A percentile compares a stretch with the other conserved stretches of the same genome.
phyloP scores from a whole-genome alignment of 1,140 invertebrate species.

The Zeugodacus cucurbitae region DNA sequence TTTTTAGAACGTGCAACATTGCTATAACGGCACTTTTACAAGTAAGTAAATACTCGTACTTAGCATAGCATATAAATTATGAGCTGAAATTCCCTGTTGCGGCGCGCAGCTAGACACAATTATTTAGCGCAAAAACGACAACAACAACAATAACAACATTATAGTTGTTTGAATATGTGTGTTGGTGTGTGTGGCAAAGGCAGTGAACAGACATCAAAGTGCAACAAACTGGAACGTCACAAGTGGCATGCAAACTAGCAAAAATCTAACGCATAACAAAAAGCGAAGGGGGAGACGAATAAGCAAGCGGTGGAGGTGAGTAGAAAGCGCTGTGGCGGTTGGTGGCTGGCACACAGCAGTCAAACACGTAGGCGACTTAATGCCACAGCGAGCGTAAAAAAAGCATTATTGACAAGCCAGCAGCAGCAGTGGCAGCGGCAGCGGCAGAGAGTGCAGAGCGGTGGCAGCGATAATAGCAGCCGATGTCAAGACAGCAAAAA shows the following conservation, averaged over 20 bases:
- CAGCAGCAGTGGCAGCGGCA: not conserved
- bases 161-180: not conserved
- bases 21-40: not conserved
- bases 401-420: not conserved
- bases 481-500: not conserved
- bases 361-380: not conserved
- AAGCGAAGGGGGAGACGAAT: not conserved
- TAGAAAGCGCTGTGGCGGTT: no score
- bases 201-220: slow-evolving; percentile 4
- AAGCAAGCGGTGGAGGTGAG: not conserved
- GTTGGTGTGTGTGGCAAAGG: not conserved
- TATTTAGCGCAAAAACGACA: not conserved
- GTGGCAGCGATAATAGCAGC: no score
- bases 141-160: not conserved
- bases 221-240: slow-evolving; percentile 34
- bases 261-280: not conserved
- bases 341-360: not conserved
- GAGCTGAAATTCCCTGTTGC: not conserved
- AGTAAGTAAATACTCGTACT: not conserved
- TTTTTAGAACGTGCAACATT: not conserved
- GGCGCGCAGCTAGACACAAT: not conserved
- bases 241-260: slow-evolving; percentile 17
- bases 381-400: not conserved
- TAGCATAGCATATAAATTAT: not conserved
- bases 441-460: not conserved